Evolutionary conservation across 2,797 vertebrate genomes (phyloP), one percentile per base, ranked within the genome.

Genomic region (Chanos chanos): DNA sequence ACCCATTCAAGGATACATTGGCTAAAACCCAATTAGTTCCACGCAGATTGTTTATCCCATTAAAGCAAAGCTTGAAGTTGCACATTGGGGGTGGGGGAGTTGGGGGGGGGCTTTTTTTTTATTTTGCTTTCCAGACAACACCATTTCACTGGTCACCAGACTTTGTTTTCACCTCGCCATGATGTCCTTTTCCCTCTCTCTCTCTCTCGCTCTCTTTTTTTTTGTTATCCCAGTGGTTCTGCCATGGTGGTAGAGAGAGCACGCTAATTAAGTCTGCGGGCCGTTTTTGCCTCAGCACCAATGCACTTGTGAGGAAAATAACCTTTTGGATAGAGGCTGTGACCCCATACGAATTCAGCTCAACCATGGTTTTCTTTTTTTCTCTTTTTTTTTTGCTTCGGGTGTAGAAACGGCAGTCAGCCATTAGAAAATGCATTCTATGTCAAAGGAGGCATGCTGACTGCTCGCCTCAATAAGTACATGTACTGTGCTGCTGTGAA

Each of bases 241-340:
- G 27, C 31, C 41, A 56, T 25, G 47, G 53, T 74, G 75, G 76
- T 33, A 61, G 73, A 66, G 73, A 66, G 75, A 65, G 55, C 55
- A 68, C 52, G 19, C 74, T 70, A 81, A 81, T 81, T 72, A 77
- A 77, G 82, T 76, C 73, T 18, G 51, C 68, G 56, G 73, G 76
- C 72, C 66, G 43, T 34, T 37, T 15, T 37, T 37, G n/a, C 37
- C 15, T 37, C 37, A 19, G 43, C 34, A 31, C 34, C 47, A 24
- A n/a, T 25, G 39, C 4, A n/a, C 61, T 69, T 82, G 75, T 4
- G 34, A 77, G 75, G 70, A 75, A 53, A 76, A 70, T 71, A 68
- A 76, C 66, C n/a, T 30, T 66, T 5, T 48, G 70, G 65, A 77
- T 60, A 74, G 74, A 76, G 66, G 65, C 47, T 27, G 71, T 74